Evolutionary conservation across 2,797 vertebrate species (phyloP), one percentile per base, ranked within the genome.

Genomic region (Enteromius fasciolatus): DNA sequence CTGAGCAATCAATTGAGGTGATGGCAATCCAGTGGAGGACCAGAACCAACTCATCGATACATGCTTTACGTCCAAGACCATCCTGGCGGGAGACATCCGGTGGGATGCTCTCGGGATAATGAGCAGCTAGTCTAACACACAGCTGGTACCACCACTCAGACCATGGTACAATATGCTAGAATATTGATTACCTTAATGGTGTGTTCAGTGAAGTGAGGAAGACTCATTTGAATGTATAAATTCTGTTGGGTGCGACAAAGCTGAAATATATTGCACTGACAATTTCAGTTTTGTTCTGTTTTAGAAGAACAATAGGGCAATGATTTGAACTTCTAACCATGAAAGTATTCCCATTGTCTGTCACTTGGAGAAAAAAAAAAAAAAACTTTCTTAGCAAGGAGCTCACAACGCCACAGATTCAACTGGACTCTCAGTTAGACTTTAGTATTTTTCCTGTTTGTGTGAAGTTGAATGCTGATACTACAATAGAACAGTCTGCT

Each of bases 71-170:
- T 90, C 90, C 92, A 93, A 90, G 76, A 90, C 90, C 85, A 91
- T 92, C 92, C 90, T 91, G 92, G 92, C 88, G 91, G 91, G 94
- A 91, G 91, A 94, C 92, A 92, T 95, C 94, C 94, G 85, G 86
- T 80, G 73, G 84, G 78, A 84, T 80, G 66, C 63, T 54, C 80
- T 92, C 90, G 85, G 90, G 90, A 89, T 95, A 95, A 95, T 95
- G 94, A 95, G 93, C 92, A 93, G 91, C 77, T 76, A 78, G 83
- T 69, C 76, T 67, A 76, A 79, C 59, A 82, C 80, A 50, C 84
- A 89, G 89, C 86, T 86, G 86, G 83, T 85, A 80, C 61, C 87
- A 72, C 66, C 79, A 54, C 75, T 80, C 83, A 48, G 76, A 85
- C 81, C 61, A 54, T 52, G 36, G 73, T 75, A 78, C 64, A 83